These are phyloP conservation scores for Sitodiplosis mosellana DNA, from an alignment of 1,140 invertebrate genomes.

Conservation along the genomic window DNA sequence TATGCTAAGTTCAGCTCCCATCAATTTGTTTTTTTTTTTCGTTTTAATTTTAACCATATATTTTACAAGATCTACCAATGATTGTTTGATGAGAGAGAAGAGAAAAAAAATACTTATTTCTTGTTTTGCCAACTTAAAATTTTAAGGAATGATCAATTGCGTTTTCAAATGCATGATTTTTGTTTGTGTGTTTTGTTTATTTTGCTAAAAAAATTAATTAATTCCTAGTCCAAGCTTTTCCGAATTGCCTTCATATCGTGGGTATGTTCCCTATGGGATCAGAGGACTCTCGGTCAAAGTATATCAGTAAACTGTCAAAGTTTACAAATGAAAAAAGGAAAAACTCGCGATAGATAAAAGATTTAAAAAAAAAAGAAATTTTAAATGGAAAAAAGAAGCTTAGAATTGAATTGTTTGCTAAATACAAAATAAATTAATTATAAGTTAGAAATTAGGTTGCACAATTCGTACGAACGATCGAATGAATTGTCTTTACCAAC, in stretches of 20 bases:
- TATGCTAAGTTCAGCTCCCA: too few relatives aligned
- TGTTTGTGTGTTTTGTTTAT: neutral
- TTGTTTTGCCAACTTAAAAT: neutral
- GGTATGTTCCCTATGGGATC: too few relatives aligned
- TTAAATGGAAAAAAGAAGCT: neutral
- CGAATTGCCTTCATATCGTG: too few relatives aligned
- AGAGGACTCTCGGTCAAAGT: conserved; percentile 2
- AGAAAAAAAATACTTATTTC: neutral
- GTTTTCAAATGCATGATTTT: neutral
- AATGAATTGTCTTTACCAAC: neutral
- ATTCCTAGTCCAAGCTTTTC: neutral
- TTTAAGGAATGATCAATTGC: neutral
- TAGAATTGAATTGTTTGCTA: neutral
- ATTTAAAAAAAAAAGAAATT: neutral
- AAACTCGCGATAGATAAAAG: neutral
- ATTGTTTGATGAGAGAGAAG: neutral
- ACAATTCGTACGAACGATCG: neutral
- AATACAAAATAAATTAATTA: neutral
- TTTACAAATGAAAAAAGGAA: conserved; percentile 2
- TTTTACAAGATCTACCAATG: too few relatives aligned
- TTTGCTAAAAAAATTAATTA: neutral
- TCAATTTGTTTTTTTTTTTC: too few relatives aligned
- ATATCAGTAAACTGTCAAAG: conserved; percentile 2
- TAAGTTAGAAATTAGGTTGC: neutral
- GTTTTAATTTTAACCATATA: too few relatives aligned